Base-by-base conservation (phyloP, 37 sponge, comb jelly and placozoan species). In the Ianthella basta region DNA sequence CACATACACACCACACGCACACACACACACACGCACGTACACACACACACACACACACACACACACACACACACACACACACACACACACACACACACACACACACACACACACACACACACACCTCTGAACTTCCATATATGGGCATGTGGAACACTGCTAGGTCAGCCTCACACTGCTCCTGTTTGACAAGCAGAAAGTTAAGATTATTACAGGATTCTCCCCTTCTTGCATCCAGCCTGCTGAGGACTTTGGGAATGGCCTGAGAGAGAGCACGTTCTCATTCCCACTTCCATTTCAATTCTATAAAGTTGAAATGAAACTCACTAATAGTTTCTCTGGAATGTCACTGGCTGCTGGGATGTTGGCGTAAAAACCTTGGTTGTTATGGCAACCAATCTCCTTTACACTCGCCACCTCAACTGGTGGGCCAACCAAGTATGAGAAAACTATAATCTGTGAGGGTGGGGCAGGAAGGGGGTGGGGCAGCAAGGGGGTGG, bases 341-440 rank as follows among this genome's bases (percentile, higher is more conserved):
- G 32, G 53, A 41, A 75, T 41, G n/a, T 75, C 78, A 41, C 40
- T 24, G 16, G 37, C 53, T 40, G 44, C 8, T 41, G n/a, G 1
- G 21, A 75, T 75, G 25, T 23, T 75, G 78, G 32, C 78, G 40
- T 75, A 75, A 24, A 40, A 75, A 53, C 78, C 78, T 2, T 75
- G 78, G 53, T 75, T 75, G 78, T 50, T 75, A 75, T 75, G 53
- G 54, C 78, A 75, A 50, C 78, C 78, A 13, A 75, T 75, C 53
- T 75, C 78, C 53, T 44, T 30, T 4, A 50, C 78, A 75, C 78
- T 75, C 12, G 4, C 25, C 33, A 75, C 78, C 4, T 75, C 78
- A 18, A 75, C 78, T 40, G 78, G 78, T 25, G 78, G 54, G 37
- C 78, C 78, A 50, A 75, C 18, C 18, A 75, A 44, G 39, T 25